phyloP scores from a whole-genome alignment of 2,797 vertebrate genomes.

The Hapalemur alaotrensis region DNA sequence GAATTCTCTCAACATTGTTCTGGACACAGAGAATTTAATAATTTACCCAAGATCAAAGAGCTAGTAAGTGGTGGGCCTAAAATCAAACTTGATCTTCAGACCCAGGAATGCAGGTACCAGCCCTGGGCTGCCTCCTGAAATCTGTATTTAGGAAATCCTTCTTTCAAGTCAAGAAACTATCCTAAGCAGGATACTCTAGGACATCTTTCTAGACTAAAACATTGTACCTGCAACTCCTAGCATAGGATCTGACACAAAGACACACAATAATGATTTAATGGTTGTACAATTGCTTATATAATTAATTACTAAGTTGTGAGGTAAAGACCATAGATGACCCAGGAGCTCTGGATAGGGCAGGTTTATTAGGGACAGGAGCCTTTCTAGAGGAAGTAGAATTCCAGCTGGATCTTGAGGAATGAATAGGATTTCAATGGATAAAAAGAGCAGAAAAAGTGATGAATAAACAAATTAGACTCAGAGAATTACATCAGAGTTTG shows the following conservation, averaged over 20 bases:
- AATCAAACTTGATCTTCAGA: not conserved
- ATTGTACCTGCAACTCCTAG: not conserved
- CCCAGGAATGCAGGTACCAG: not conserved
- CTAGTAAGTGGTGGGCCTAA: not conserved
- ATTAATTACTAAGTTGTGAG: not conserved
- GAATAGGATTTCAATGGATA: not conserved
- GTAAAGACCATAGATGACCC: not conserved
- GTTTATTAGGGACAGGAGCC: not conserved
- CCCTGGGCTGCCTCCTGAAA: not conserved
- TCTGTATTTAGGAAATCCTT: not conserved
- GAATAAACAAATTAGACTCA: slow-evolving; percentile 30
- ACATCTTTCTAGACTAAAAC: not conserved
- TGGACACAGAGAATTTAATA: not conserved
- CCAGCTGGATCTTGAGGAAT: not conserved
- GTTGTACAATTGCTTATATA: not conserved
- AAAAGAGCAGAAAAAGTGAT: not conserved
- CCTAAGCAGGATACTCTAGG: not conserved
- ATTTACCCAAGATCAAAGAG: not conserved
- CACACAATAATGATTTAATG: not conserved
- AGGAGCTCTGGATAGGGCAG: not conserved
- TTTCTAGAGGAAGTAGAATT: not conserved
- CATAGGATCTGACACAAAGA: not conserved
- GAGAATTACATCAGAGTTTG: not conserved
- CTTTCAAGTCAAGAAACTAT: not conserved
- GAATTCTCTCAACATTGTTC: not conserved